These are phyloP conservation scores for Plecturocebus donacophilus DNA, from an alignment of 2,113 vertebrate species.

Conservation along the genomic window DNA sequence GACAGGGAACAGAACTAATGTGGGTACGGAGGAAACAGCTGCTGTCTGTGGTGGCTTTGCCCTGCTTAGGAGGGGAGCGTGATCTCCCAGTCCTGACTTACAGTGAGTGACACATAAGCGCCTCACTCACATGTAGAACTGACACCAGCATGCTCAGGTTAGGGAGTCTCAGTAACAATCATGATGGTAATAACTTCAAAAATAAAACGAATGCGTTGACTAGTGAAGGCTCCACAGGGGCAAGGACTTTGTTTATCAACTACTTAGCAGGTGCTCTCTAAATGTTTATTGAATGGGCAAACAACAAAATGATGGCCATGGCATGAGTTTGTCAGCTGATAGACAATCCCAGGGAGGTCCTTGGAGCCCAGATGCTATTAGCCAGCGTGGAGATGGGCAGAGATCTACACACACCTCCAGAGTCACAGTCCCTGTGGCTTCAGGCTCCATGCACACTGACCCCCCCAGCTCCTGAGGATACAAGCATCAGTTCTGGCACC, in stretches of 20 bases:
- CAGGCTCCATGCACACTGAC: background rate
- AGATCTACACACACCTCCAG: background rate
- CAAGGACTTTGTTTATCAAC: background rate
- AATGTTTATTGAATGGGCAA: background rate
- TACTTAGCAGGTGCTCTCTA: background rate
- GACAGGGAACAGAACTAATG: fast-evolving
- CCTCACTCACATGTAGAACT: background rate
- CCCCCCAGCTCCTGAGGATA: background rate
- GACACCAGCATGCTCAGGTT: background rate
- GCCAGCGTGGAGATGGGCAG: too few relatives aligned
- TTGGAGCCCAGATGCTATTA: background rate
- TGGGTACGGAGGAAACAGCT: background rate
- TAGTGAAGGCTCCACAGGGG: background rate
- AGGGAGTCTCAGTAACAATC: background rate
- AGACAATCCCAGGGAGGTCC: background rate
- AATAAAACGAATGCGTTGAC: background rate
- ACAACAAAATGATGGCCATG: too few relatives aligned
- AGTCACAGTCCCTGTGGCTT: background rate
- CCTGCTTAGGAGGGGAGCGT: background rate
- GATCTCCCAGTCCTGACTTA: background rate
- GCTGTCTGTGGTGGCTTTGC: background rate
- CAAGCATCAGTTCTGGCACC: too few relatives aligned
- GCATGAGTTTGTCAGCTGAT: background rate
- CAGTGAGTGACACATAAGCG: background rate
- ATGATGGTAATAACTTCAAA: background rate